Evolutionary conservation across 2,797 vertebrate species (phyloP), one percentile per base, ranked within the genome.

Genomic region (Tokudaia muenninki): DNA sequence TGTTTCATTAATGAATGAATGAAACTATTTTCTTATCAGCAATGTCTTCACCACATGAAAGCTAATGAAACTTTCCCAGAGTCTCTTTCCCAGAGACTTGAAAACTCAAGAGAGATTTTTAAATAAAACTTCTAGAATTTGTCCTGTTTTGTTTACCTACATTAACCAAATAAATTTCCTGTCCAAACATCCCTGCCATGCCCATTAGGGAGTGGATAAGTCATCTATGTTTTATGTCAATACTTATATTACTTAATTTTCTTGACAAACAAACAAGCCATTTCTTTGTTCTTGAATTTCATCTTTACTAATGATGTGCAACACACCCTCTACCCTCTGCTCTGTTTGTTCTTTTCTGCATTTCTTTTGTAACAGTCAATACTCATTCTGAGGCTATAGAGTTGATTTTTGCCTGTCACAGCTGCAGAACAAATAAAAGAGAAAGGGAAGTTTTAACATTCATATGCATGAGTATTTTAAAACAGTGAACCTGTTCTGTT

Each of bases 241-340:
- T 26, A 84, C 17, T 65, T 47, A 21, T 3, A 84, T 47, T 84
- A 47, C 61, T 84, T 65, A 47, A 84, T 50, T 65, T 84, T 84
- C 82, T 65, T 84, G 61, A 6, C 41, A 6, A 65, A 44, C 47
- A 65, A 47, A 84, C 34, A 41, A 47, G 11, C 29, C 29, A 47
- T 65, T 65, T 65, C 82, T 47, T 84, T 34, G 29, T 47, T 47
- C 3, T 84, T 84, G 37, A 84, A 84, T 47, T 65, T 65, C 59
- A 44, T 84, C 41, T 65, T 84, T 84, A 84, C 41, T 59, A 50
- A 4, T 59, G 37, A 55, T 81, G 22, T 59, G 80, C 37, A 59
- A 82, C 34, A 41, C 1, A 5, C 7, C 0, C 16, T 57, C 17
- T 8, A 0, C 3, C 0, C 1, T 0, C 6, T 55, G 77, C 12